A percentile compares a stretch with the other conserved stretches of the same genome.
Conservation (phyloP, 64 coral and sea anemone species). For the Trachythela sp. region DNA sequence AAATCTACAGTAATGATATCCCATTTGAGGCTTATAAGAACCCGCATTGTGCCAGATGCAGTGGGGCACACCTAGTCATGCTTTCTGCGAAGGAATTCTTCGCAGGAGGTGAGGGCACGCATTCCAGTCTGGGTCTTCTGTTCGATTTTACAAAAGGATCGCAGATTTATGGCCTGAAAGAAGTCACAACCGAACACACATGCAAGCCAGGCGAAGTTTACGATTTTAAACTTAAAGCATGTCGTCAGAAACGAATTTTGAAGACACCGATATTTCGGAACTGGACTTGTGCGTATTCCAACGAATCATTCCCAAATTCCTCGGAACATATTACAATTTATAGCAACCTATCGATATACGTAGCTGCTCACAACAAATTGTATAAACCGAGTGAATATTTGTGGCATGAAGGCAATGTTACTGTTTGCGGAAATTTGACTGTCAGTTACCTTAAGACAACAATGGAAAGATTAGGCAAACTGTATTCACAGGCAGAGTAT, state of each 20-base stretch:
- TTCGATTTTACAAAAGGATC: conserved; percentile 2
- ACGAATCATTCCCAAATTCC: not conserved
- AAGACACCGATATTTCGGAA: not conserved
- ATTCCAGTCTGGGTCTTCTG: not conserved
- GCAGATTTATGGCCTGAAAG: not conserved
- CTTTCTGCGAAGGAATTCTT: not conserved
- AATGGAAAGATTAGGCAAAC: not conserved
- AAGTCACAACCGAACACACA: not conserved
- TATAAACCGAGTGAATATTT: not conserved
- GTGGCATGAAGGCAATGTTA: not conserved
- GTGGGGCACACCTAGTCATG: not conserved
- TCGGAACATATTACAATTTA: not conserved
- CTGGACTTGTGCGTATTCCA: not conserved
- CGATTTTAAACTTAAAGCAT: not conserved
- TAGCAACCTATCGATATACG: not conserved
- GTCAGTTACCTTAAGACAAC: not conserved
- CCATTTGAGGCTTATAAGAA: not conserved
- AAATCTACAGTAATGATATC: not conserved
- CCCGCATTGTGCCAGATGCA: not conserved
- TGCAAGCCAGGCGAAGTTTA: not conserved
- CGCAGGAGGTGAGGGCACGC: not conserved
- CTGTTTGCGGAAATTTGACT: conserved; percentile 7
- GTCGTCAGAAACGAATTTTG: not conserved
- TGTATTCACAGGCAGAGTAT: not conserved
- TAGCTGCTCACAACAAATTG: not conserved